These are phyloP conservation scores for Aphidius gifuensis DNA, from an alignment of 1,140 invertebrate species.

Conservation along the genomic window DNA sequence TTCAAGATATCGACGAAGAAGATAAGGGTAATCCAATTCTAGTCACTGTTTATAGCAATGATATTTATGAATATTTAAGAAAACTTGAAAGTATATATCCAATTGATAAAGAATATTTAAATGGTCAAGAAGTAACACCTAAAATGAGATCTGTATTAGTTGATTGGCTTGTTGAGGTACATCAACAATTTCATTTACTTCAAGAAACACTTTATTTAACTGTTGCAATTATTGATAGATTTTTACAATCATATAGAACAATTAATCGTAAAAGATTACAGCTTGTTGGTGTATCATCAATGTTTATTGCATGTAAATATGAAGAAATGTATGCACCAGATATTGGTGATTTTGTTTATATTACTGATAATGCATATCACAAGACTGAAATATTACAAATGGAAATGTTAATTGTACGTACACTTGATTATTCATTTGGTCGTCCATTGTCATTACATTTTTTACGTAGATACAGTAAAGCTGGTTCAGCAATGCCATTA, in stretches of 20 bases:
- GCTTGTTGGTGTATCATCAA: constrained; percentile 84
- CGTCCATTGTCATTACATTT: constrained; percentile 86
- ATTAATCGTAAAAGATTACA: constrained; percentile 74
- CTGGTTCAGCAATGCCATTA: constrained; percentile 61
- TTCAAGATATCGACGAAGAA: constrained; percentile 73
- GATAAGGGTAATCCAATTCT: constrained; percentile 73
- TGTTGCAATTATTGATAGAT: constrained; percentile 86
- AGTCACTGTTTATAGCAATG: constrained; percentile 77
- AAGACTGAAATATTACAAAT: constrained; percentile 78
- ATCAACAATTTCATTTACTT: constrained; percentile 81
- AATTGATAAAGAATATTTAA: constrained; percentile 63
- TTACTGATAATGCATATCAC: constrained; percentile 86
- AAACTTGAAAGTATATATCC: constrained; percentile 67
- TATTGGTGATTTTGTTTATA: constrained; percentile 86
- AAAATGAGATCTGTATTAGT: constrained; percentile 86
- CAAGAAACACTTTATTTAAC: constrained; percentile 90
- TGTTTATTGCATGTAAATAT: constrained; percentile 93
- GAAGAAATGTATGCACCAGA: constrained; percentile 93
- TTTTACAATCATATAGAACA: constrained; percentile 63
- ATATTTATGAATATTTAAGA: constrained; percentile 78
- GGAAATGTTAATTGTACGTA: constrained; percentile 76
- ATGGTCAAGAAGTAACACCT: constrained; percentile 66
- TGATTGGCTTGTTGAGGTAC: constrained; percentile 94
- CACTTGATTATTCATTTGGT: constrained; percentile 77
- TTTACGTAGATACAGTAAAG: constrained; percentile 77